phyloP scores from a whole-genome alignment of 1,140 invertebrate genomes.

The Myzus persicae region DNA sequence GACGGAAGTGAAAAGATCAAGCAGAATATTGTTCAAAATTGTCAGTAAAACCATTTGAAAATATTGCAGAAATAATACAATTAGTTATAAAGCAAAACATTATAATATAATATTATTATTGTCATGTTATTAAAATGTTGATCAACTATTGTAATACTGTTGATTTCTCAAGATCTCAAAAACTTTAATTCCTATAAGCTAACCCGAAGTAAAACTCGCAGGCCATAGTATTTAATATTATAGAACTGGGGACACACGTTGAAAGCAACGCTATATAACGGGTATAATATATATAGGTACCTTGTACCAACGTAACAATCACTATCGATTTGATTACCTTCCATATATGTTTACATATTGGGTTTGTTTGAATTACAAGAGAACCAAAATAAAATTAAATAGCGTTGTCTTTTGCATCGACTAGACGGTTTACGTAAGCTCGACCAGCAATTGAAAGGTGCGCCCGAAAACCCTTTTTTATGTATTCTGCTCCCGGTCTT shows the following conservation, averaged over 20 bases:
- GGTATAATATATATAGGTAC: neutral
- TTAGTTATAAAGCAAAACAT: neutral
- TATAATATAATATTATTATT: too few relatives aligned
- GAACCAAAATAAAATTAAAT: neutral
- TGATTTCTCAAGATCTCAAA: neutral
- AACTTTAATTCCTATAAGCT: neutral
- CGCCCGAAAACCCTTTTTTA: neutral
- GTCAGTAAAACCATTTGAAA: neutral
- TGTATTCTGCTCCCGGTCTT: accelerated
- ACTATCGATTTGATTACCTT: neutral
- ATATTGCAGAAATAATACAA: neutral
- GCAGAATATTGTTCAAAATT: neutral
- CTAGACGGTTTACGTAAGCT: neutral
- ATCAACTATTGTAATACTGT: neutral
- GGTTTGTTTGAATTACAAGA: neutral
- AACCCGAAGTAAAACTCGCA: neutral
- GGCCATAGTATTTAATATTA: neutral
- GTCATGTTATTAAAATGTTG: neutral
- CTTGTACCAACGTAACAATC: neutral
- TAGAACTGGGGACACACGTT: neutral
- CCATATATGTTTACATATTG: neutral
- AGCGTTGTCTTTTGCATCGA: neutral
- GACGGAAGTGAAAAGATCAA: neutral
- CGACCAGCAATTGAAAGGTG: neutral
- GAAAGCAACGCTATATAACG: neutral